Percentiles rank a stretch among this genome's conserved stretches.
Conservation (phyloP, 1,140 invertebrate genomes). For the Trinorchestia longiramus region DNA sequence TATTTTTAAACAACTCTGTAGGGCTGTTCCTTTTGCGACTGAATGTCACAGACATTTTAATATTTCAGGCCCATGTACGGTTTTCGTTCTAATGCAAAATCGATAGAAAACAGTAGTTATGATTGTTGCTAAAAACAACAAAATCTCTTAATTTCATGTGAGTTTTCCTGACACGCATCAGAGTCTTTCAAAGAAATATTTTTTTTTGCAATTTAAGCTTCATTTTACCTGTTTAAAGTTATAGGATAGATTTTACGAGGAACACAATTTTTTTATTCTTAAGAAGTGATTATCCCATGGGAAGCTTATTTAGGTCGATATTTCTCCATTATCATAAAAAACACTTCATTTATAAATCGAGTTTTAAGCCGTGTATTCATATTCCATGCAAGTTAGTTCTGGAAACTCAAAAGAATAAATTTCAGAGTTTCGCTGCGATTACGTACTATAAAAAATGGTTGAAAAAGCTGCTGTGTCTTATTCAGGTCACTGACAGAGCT, state of each 20-base stretch:
- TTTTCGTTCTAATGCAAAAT: too few relatives aligned
- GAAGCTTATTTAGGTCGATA: not conserved
- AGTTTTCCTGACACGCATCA: too few relatives aligned
- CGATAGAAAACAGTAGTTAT: too few relatives aligned
- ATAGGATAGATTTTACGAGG: not conserved
- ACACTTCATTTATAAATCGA: not conserved
- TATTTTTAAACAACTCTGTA: too few relatives aligned
- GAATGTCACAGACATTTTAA: too few relatives aligned
- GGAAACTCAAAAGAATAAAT: not conserved
- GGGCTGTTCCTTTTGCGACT: too few relatives aligned
- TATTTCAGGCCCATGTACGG: too few relatives aligned
- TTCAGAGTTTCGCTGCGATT: not conserved
- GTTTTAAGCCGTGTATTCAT: not conserved
- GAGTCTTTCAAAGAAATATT: not conserved
- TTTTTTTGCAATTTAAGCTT: not conserved
- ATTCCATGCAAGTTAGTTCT: not conserved
- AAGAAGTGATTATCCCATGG: not conserved
- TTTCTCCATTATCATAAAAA: not conserved
- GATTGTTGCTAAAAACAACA: too few relatives aligned
- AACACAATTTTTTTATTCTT: not conserved
- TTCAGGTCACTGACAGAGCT: constrained; percentile 6
- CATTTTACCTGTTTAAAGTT: not conserved
- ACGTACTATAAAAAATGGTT: not conserved
- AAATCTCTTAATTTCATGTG: too few relatives aligned
- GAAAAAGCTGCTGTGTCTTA: constrained; percentile 7